Percentiles rank a stretch among this genome's conserved stretches.
Conservation (phyloP, 2,797 vertebrate genomes). For the Serranus cabrilla region DNA sequence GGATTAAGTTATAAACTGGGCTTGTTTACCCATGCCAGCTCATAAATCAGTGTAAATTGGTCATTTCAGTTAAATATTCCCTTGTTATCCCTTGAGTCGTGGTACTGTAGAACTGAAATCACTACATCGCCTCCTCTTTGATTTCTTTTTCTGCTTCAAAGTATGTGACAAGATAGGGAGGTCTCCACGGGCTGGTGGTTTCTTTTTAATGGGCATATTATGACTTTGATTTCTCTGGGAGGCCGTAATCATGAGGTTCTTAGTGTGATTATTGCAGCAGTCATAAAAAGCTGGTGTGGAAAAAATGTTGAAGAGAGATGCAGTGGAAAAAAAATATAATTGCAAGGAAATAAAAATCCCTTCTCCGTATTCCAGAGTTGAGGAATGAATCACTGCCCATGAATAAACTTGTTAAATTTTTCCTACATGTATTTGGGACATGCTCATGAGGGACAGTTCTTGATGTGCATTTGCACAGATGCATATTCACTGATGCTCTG, state of each 20-base stretch:
- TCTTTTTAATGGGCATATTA: constrained; percentile 37
- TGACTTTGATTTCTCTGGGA: constrained; percentile 42
- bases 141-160: constrained; percentile 33
- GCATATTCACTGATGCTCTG: constrained; percentile 34
- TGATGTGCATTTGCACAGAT: constrained; percentile 55
- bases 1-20: not conserved
- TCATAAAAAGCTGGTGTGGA: constrained; percentile 23
- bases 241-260: constrained; percentile 49
- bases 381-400: constrained; percentile 1
- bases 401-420: constrained; percentile 7
- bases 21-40: not conserved
- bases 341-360: not conserved
- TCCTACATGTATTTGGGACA: constrained; percentile 26
- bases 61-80: constrained; percentile 24
- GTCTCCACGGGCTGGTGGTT: constrained; percentile 7
- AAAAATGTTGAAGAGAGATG: not conserved
- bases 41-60: not conserved
- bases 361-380: not conserved
- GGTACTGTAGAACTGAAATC: constrained; percentile 23
- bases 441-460: constrained; percentile 21
- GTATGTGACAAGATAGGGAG: constrained; percentile 7
- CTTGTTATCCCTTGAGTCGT: constrained; percentile 4
- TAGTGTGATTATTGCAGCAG: constrained; percentile 49
- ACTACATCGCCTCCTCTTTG: not conserved
- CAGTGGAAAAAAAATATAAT: constrained; percentile 3